phyloP scores from a whole-genome alignment of 2,888 invertebrate genomes.

The Tyria jacobaeae region DNA sequence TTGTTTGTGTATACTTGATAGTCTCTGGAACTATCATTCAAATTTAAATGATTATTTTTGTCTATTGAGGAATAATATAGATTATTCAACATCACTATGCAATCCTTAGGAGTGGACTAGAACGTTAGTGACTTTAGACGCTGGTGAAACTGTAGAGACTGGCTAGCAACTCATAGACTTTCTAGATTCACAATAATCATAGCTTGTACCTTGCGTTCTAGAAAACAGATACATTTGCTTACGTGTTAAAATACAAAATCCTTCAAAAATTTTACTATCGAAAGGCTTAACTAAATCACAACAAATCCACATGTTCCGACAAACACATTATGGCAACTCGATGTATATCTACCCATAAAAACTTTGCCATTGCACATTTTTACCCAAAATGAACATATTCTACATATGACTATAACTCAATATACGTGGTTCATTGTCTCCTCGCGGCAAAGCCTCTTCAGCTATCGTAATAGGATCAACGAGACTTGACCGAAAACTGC shows the following conservation, averaged over 20 bases:
- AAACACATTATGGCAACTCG: not conserved
- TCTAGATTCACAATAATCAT: too few relatives aligned
- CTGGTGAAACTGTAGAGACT: too few relatives aligned
- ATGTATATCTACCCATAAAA: not conserved
- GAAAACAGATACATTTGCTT: too few relatives aligned
- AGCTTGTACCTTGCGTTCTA: too few relatives aligned
- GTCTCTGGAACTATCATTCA: too few relatives aligned
- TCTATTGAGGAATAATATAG: too few relatives aligned
- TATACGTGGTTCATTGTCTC: constrained; percentile 37
- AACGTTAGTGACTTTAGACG: too few relatives aligned
- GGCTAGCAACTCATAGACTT: too few relatives aligned
- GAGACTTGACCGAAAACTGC: constrained; percentile 58
- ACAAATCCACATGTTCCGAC: not conserved
- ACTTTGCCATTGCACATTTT: constrained; percentile 3
- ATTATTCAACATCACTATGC: too few relatives aligned
- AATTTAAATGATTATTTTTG: too few relatives aligned
- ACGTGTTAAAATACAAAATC: not conserved
- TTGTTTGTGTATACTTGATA: too few relatives aligned
- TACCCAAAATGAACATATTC: constrained; percentile 15
- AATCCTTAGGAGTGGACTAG: too few relatives aligned
- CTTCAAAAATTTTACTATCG: not conserved
- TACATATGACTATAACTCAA: constrained; percentile 18
- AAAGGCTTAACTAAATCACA: not conserved
- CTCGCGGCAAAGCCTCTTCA: constrained; percentile 29
- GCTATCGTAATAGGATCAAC: constrained; percentile 60